These are phyloP conservation scores for Actenoides lindsayi DNA, from an alignment of 2,113 vertebrate species.

Conservation along the genomic window DNA sequence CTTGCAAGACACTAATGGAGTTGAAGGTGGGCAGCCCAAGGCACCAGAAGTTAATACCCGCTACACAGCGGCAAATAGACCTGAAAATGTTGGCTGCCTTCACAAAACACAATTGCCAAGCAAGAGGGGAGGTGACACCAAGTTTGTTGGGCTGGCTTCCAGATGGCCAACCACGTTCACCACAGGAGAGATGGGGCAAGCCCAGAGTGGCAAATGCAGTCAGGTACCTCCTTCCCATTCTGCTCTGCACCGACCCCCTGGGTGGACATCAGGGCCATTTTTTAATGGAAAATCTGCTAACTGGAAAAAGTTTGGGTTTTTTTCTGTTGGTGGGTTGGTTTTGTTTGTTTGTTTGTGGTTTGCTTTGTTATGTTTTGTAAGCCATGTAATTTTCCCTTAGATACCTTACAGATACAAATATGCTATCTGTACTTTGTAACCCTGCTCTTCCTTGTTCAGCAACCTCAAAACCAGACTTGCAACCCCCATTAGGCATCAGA, in stretches of 20 bases:
- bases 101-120: not conserved
- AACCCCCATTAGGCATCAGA: not conserved
- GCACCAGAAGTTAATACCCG: not conserved
- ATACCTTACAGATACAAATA: not conserved
- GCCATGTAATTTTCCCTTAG: not conserved
- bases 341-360: not conserved
- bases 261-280: accelerated
- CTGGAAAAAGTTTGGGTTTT: not conserved
- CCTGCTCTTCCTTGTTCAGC: not conserved
- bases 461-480: not conserved
- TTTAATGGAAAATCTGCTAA: not conserved
- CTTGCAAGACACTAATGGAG: not conserved
- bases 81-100: not conserved
- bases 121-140: not conserved
- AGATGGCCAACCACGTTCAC: not conserved
- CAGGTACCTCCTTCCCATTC: not conserved
- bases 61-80: not conserved
- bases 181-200: accelerated
- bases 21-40: not conserved
- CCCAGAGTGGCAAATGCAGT: not conserved
- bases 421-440: not conserved
- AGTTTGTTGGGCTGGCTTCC: not conserved
- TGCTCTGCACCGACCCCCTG: accelerated
- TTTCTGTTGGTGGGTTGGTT: not conserved
- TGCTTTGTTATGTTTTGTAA: not conserved